phyloP scores from a whole-genome alignment of 2,113 vertebrate species.

The Gnathonemus longibarbis region DNA sequence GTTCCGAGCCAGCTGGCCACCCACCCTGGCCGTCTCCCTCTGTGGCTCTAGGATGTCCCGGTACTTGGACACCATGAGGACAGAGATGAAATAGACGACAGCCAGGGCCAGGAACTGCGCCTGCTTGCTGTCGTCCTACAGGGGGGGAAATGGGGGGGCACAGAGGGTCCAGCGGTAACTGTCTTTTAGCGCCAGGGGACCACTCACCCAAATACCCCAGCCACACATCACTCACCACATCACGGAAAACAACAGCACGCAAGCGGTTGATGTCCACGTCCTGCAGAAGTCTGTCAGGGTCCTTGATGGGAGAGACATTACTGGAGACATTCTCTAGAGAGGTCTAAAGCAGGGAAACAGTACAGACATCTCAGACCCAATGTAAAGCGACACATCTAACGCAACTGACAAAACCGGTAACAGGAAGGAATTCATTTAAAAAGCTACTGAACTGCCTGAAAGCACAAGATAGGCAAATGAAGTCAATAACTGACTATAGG shows the following conservation, averaged over 20 bases:
- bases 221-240: slow-evolving; percentile 74
- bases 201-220: background rate
- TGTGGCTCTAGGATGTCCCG: slow-evolving; percentile 96
- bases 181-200: background rate
- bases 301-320: slow-evolving; percentile 81
- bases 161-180: slow-evolving; percentile 25
- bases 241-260: slow-evolving; percentile 93
- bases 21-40: slow-evolving; percentile 83
- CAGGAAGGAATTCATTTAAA: background rate
- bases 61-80: slow-evolving; percentile 98
- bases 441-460: background rate
- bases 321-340: slow-evolving; percentile 70
- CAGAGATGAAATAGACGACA: slow-evolving; percentile 97
- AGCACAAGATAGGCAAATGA: background rate
- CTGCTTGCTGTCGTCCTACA: slow-evolving; percentile 95
- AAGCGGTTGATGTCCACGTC: slow-evolving; percentile 98
- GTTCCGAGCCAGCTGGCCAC: slow-evolving; percentile 84
- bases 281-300: slow-evolving; percentile 94
- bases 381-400: background rate
- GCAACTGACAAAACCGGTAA: background rate
- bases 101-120: slow-evolving; percentile 95
- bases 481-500: background rate
- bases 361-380: background rate
- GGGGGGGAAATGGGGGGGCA: background rate
- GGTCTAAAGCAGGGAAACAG: slow-evolving; percentile 52